Evolutionary conservation across 2,113 vertebrate genomes (phyloP).

Genomic region (Cygnus atratus): DNA sequence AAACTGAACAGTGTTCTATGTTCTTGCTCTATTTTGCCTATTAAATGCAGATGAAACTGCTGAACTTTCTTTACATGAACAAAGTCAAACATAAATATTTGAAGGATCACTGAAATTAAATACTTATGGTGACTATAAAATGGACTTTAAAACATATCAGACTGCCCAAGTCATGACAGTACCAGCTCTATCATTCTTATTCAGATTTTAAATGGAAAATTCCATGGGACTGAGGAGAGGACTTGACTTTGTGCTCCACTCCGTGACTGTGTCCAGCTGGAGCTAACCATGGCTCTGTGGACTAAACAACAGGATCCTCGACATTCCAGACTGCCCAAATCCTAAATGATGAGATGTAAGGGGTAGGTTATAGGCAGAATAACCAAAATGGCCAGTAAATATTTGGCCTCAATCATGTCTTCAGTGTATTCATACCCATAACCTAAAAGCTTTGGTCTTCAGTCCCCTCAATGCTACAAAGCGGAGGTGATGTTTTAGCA

Average conservation of each 20-base stretch:
- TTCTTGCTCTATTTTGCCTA: background rate
- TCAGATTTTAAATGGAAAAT: background rate
- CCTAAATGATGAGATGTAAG: fast-evolving
- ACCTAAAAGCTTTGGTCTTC: fast-evolving
- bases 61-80: background rate
- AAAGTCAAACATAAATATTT: background rate
- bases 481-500: background rate
- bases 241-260: background rate
- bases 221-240: no score
- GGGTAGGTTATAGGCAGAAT: background rate
- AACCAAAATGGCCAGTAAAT: background rate
- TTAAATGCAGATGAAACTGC: background rate
- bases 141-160: background rate
- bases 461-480: fast-evolving
- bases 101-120: background rate
- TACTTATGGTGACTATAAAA: background rate
- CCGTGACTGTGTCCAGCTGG: background rate
- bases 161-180: background rate
- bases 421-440: background rate
- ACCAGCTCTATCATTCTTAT: background rate
- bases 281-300: background rate
- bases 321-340: background rate
- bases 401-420: fast-evolving
- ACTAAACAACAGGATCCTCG: background rate
- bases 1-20: background rate